A percentile compares a stretch with the other conserved stretches of the same genome.
Evolutionary conservation across 2,797 vertebrate genomes (phyloP).

Genomic region (Ctenosaura bakeri): DNA sequence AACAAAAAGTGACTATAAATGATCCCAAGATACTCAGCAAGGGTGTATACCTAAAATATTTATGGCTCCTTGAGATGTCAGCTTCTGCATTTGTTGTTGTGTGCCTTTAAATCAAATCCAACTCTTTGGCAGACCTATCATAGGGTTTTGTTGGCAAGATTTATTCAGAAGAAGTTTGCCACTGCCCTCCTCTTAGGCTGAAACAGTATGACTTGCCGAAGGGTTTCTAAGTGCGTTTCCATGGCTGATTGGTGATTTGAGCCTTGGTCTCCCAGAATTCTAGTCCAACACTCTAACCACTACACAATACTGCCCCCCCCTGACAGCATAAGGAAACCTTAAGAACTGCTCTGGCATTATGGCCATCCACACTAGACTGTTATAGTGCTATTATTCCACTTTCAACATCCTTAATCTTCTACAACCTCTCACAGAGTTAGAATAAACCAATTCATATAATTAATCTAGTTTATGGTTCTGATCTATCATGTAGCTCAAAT

Average conservation of each 20-base stretch:
- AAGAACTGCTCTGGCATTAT: background rate
- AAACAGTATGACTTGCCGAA: too few relatives aligned
- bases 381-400: background rate
- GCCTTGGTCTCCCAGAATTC: too few relatives aligned
- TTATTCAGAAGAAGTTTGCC: too few relatives aligned
- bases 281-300: too few relatives aligned
- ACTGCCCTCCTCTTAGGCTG: too few relatives aligned
- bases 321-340: background rate
- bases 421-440: background rate
- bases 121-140: too few relatives aligned
- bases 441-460: background rate
- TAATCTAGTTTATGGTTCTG: background rate
- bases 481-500: background rate
- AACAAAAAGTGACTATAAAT: background rate
- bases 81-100: too few relatives aligned
- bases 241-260: too few relatives aligned
- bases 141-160: too few relatives aligned
- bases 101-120: too few relatives aligned
- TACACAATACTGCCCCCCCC: too few relatives aligned
- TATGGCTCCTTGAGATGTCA: background rate
- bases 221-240: too few relatives aligned
- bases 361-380: background rate
- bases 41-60: background rate
- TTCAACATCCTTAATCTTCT: background rate
- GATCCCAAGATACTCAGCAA: background rate